Conservation (phyloP, 2,113 vertebrate species). For the Scopus umbretta region DNA sequence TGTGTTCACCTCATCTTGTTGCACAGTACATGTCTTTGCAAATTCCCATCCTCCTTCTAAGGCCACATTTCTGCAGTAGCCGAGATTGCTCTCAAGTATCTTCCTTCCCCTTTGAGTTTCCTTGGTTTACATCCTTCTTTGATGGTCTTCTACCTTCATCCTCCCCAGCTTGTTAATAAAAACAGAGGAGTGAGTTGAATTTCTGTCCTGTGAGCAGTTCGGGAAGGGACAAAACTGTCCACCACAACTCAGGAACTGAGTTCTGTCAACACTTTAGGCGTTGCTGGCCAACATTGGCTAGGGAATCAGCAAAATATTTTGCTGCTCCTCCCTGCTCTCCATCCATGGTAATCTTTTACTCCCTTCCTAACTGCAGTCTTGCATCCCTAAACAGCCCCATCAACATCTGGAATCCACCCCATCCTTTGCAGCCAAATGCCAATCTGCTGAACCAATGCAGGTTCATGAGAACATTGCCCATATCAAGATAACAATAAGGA, state of each 20-base stretch:
- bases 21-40: not conserved
- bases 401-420: not conserved
- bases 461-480: not conserved
- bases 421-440: not conserved
- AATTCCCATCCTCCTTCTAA: not conserved
- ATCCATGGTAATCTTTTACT: not conserved
- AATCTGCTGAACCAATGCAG: not conserved
- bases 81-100: not conserved
- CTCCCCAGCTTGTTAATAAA: not conserved
- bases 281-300: not conserved
- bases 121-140: not conserved
- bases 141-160: not conserved
- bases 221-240: not conserved
- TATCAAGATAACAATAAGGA: not conserved
- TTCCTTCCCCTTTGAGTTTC: not conserved
- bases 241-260: not conserved
- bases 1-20: not conserved
- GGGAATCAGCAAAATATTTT: conserved; percentile 40
- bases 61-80: not conserved
- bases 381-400: not conserved
- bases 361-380: not conserved
- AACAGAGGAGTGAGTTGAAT: not conserved
- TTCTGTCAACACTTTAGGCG: not conserved
- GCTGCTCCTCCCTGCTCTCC: not conserved
- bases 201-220: not conserved